These are phyloP conservation scores for Lutjanus erythropterus DNA, from an alignment of 2,113 vertebrate genomes.

Conservation along the genomic window DNA sequence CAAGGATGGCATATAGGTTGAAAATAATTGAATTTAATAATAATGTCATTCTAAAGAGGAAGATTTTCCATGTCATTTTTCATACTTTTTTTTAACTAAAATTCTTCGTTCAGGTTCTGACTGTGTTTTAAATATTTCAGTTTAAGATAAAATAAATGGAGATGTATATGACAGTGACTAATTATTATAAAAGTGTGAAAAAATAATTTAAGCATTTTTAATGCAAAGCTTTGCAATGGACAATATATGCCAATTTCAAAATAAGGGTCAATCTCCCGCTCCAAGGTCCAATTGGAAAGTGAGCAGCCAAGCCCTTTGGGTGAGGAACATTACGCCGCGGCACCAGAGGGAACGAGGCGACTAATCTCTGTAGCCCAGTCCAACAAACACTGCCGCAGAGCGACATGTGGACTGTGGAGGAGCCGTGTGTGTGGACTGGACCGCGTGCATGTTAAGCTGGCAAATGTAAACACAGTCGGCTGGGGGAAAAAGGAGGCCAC, in stretches of 20 bases:
- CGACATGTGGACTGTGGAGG: slow-evolving; percentile 54
- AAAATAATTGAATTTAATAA: too few species aligned
- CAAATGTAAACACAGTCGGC: slow-evolving; percentile 71
- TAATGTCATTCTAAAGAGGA: too few species aligned
- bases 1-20: too few species aligned
- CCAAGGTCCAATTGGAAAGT: slow-evolving; percentile 27
- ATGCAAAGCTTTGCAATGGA: background rate
- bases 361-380: slow-evolving; percentile 72
- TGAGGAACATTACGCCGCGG: slow-evolving; percentile 43
- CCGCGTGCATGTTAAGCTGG: slow-evolving; percentile 70
- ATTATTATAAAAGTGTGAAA: background rate
- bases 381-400: slow-evolving; percentile 60
- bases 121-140: background rate
- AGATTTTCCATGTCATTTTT: background rate
- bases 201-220: background rate
- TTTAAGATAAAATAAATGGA: background rate
- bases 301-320: slow-evolving; percentile 41
- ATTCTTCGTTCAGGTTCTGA: background rate
- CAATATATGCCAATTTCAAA: slow-evolving; percentile 37
- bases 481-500: slow-evolving; percentile 45
- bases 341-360: slow-evolving; percentile 61
- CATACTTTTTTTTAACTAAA: background rate
- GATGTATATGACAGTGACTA: rapidly evolving
- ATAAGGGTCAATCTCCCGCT: slow-evolving; percentile 18
- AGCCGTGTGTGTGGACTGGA: slow-evolving; percentile 51